Percentiles rank a stretch among this genome's conserved stretches.
These are phyloP conservation scores for Micromesistius poutassou DNA, from an alignment of 2,797 vertebrate species.

Conservation along the genomic window DNA sequence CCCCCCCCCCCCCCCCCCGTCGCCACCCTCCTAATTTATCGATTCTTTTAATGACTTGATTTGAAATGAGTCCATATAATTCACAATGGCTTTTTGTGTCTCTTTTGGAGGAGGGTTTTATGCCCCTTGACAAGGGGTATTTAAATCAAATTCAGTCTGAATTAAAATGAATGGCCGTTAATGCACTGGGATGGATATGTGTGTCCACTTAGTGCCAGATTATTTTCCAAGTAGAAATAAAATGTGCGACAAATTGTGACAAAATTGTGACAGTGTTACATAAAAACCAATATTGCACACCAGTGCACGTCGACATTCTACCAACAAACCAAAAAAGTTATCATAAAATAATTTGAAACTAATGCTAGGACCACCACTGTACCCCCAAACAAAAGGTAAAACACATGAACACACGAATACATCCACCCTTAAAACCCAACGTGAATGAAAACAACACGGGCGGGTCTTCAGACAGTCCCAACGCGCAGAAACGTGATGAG, in stretches of 20 bases:
- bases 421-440: not conserved
- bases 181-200: constrained; percentile 1
- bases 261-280: not conserved
- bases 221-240: not conserved
- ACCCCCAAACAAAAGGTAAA: not conserved
- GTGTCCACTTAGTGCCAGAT: not conserved
- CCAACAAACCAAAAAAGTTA: not conserved
- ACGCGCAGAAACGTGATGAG: constrained; percentile 15
- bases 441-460: not conserved
- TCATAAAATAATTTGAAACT: not conserved
- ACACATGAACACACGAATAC: not conserved
- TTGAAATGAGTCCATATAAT: not conserved
- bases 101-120: not conserved
- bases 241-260: not conserved
- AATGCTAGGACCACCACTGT: not conserved
- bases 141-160: constrained; percentile 2
- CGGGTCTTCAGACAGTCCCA: constrained; percentile 7
- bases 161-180: constrained; percentile 2
- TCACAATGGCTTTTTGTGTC: not conserved
- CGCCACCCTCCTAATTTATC: not conserved
- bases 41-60: constrained; percentile 1
- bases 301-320: too few species aligned
- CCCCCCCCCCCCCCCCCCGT: not conserved
- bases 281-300: not conserved
- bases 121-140: not conserved